Evolutionary conservation across 2,797 vertebrate species (phyloP), one percentile per base, ranked within the genome.

Genomic region (Gila robusta): DNA sequence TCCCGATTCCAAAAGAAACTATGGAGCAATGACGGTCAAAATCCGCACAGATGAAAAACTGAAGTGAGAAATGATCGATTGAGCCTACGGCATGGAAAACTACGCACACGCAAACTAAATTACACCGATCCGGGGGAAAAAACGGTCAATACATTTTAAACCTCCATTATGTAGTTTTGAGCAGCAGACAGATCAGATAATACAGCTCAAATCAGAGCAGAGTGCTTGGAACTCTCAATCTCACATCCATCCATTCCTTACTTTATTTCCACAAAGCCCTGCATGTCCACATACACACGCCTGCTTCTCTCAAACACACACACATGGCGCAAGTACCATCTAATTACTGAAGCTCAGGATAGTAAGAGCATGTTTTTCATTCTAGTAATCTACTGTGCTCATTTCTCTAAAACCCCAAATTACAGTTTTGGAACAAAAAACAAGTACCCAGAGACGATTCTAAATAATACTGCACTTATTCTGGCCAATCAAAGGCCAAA

Each of bases 291-390:
- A 74, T 62, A 35, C 23, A 86, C 89, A 86, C 16, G 79, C 79
- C 88, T 10, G 47, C 62, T 54, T 41, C 47, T 52, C 73, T 28
- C 70, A 37, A 79, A 86, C 89, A 78, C 37, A 87, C 32, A 88
- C 54, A 83, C 74, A 67, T 26, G 73, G n/a, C 5, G 16, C 56
- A 44, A 71, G 35, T 8, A 78, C 59, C 78, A 32, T 90, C 88
- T 95, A 95, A 95, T 95, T 95, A 95, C 93, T 91, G 93, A 91
- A 92, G 93, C 92, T 93, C 93, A 93, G 93, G 90, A 95, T 89
- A 91, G 90, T 91, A 92, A 91, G 87, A 91, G 92, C 90, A 93
- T 92, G 92, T 90, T 93, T 95, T 92, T 94, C 93, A 94, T 95
- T 94, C 92, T 89, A 89, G 69, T 85, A 87, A 93, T 91, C 91